Conservation (phyloP, 2,888 invertebrate genomes). For the Petrolisthes cinctipes region DNA sequence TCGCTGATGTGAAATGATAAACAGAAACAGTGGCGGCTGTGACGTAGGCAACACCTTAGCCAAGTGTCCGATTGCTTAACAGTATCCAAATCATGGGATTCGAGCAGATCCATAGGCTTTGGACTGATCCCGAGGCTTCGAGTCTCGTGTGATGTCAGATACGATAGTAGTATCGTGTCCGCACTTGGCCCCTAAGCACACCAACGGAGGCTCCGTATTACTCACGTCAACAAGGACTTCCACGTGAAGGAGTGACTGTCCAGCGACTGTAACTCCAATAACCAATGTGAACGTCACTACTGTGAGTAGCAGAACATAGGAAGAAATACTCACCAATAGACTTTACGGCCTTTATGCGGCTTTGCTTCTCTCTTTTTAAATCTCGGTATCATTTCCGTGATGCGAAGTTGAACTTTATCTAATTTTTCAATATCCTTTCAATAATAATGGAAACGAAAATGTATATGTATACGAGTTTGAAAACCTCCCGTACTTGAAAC, state of each 20-base stretch:
- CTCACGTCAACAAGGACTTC: not conserved
- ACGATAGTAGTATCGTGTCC: slow-evolving; percentile 10
- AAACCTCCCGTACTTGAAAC: not conserved
- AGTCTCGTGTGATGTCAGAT: slow-evolving; percentile 16
- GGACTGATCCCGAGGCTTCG: not conserved
- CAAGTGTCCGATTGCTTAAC: slow-evolving; percentile 19
- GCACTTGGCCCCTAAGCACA: not conserved
- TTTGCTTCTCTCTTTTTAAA: not conserved
- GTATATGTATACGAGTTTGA: not conserved
- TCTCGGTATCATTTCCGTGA: not conserved
- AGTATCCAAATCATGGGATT: not conserved
- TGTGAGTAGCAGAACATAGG: not conserved
- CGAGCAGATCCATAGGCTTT: slow-evolving; percentile 28
- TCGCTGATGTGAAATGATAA: slow-evolving; percentile 5
- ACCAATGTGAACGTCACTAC: not conserved
- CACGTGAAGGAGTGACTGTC: not conserved
- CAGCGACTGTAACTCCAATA: not conserved
- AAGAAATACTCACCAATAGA: too few relatives aligned
- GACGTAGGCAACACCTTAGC: slow-evolving; percentile 12
- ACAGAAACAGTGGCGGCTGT: slow-evolving; percentile 5
- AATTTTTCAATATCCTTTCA: not conserved
- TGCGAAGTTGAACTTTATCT: not conserved
- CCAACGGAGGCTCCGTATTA: slow-evolving; percentile 14
- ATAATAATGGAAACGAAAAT: too few relatives aligned
- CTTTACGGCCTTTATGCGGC: not conserved